Percentiles rank a stretch among this genome's conserved stretches.
Conservation (phyloP, 2,113 vertebrate genomes). For the Peromyscus maniculatus region DNA sequence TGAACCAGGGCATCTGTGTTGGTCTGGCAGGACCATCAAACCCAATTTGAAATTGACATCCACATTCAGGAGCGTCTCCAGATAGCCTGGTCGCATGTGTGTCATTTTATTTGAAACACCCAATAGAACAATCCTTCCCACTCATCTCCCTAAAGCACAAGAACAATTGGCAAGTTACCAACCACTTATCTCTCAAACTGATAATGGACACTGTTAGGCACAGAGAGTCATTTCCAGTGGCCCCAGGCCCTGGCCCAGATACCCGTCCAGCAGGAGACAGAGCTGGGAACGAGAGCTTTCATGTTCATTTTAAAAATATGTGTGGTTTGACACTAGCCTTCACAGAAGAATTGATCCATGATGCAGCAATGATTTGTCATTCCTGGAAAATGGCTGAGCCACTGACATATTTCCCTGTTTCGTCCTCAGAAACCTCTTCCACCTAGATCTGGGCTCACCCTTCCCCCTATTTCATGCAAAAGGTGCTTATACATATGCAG, state of each 20-base stretch:
- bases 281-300: conserved; percentile 13
- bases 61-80: not conserved
- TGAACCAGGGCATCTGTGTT: not conserved
- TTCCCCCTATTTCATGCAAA: not conserved
- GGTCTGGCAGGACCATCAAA: not conserved
- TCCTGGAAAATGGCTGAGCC: not conserved
- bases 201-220: not conserved
- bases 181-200: conserved; percentile 43
- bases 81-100: not conserved
- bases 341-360: not conserved
- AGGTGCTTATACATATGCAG: not conserved
- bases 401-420: not conserved
- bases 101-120: conserved; percentile 46
- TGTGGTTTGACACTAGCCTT: not conserved
- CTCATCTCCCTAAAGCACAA: conserved; percentile 47
- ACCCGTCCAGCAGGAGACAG: not conserved
- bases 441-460: not conserved
- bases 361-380: not conserved
- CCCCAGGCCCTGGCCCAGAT: not conserved
- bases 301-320: not conserved
- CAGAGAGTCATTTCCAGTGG: not conserved
- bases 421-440: not conserved
- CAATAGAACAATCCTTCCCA: not conserved
- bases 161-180: conserved; percentile 60
- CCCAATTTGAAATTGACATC: not conserved